phyloP scores from a whole-genome alignment of 2,113 vertebrate species.

The Neofelis nebulosa region DNA sequence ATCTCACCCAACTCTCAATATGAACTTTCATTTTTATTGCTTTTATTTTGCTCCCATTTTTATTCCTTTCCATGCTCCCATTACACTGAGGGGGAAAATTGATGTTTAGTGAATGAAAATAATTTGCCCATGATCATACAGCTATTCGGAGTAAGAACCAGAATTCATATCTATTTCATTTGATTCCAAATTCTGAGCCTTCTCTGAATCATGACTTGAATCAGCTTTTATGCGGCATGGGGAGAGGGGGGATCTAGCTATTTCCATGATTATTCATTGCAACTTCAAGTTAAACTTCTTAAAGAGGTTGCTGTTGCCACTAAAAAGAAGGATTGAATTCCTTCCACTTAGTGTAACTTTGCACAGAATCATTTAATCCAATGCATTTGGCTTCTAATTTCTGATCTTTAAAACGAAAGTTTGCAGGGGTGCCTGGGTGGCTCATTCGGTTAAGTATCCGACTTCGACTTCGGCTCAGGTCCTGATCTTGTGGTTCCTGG shows the following conservation, averaged over 20 bases:
- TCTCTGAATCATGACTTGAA: background rate
- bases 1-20: background rate
- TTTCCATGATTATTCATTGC: background rate
- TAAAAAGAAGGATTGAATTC: background rate
- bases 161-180: background rate
- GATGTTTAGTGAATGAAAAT: background rate
- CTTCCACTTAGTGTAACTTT: background rate
- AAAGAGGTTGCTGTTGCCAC: background rate
- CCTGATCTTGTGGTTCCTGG: too few relatives aligned
- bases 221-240: background rate
- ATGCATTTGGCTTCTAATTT: background rate
- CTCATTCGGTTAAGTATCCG: too few relatives aligned
- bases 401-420: background rate
- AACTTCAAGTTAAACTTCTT: background rate
- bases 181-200: background rate
- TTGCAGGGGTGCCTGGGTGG: too few relatives aligned
- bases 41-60: background rate
- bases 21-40: background rate
- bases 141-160: background rate
- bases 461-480: too few relatives aligned
- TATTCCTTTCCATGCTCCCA: background rate
- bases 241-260: accelerated
- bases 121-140: background rate
- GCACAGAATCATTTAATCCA: background rate
- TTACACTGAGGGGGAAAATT: background rate